Base-by-base conservation (phyloP, 2,797 vertebrate genomes). In the Paratrypauchen microcephalus region DNA sequence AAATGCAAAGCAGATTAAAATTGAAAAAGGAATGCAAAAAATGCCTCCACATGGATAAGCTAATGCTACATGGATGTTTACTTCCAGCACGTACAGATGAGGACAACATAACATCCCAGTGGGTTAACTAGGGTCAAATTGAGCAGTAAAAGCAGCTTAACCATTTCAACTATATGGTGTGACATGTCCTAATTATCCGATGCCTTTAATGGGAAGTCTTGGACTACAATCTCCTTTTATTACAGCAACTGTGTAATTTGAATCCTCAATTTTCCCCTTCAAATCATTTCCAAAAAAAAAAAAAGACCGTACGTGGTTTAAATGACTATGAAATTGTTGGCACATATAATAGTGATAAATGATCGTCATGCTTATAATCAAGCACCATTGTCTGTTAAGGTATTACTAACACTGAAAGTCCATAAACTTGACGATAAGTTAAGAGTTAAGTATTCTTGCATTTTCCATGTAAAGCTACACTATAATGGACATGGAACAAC, bases 1-100 rank as follows among this genome's bases (percentile, higher is more conserved):
- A 36, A 81, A 81, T 26, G 77, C 86, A 92, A 91, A 92, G 89
- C 84, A 91, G 91, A 93, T 92, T 92, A 92, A 86, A 91, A 86
- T 83, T 87, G 54, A 70, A 81, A n/a, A 2, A 87, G 86, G 89
- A 92, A 92, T 92, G 87, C 79, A 70, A 89, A 89, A 91, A 87
- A 89, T 90, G 81, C 78, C 77, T 76, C 55, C 71, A 77, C 66
- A 30, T 73, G 87, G 89, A 88, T 88, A 86, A 91, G 88, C 69
- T 73, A 73, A 77, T 70, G 73, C 70, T 73, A 24, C 75, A 75
- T 30, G 12, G 54, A 65, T 86, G 77, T 86, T 87, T 88, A 80
- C 77, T 78, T 81, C 82, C 68, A 67, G 81, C 66, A 68, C 75
- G 23, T 59, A 77, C 74, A 64, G 45, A 54, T 66, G 61, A 68